A percentile compares a stretch with the other conserved stretches of the same genome.
Conservation (phyloP, 2,888 invertebrate species). For the Zygothrica quintamaculata region DNA sequence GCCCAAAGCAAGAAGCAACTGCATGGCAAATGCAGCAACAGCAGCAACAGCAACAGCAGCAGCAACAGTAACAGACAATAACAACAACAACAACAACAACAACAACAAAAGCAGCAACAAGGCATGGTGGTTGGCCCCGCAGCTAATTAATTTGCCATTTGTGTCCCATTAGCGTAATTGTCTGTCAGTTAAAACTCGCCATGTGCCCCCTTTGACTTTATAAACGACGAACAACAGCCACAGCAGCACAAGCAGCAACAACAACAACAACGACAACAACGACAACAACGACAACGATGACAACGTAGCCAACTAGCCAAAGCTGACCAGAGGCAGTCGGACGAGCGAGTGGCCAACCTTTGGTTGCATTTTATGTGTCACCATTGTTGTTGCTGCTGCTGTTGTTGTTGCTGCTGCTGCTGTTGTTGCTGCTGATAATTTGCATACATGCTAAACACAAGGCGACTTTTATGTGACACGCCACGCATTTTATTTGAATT, state of each 20-base stretch:
- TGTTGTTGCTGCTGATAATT: conserved; percentile 58
- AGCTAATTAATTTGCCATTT: conserved; percentile 81
- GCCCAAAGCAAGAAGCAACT: conserved; percentile 33
- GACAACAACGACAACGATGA: conserved; percentile 33
- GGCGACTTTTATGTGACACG: conserved; percentile 61
- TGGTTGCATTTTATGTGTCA: conserved; percentile 73
- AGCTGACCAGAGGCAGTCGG: conserved; percentile 33
- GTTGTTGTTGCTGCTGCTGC: conserved; percentile 35
- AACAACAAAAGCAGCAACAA: conserved; percentile 28
- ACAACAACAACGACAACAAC: conserved; percentile 26
- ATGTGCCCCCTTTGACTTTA: conserved; percentile 73
- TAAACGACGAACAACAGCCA: conserved; percentile 41
- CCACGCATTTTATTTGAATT: conserved; percentile 62
- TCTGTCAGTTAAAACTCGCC: conserved; percentile 72
- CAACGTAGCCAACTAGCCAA: conserved; percentile 40
- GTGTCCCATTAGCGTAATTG: conserved; percentile 81
- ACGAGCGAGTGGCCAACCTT: conserved; percentile 60
- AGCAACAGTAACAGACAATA: conserved; percentile 12
- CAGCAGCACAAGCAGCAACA: conserved; percentile 15
- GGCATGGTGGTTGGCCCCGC: conserved; percentile 58
- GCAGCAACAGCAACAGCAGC: conserved; percentile 22
- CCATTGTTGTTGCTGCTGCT: conserved; percentile 45
- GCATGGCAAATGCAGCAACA: conserved; percentile 19
- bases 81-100: conserved; percentile 29
- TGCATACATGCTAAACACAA: conserved; percentile 63